Conservation (phyloP, 2,797 vertebrate genomes). For the Zalophus californianus region DNA sequence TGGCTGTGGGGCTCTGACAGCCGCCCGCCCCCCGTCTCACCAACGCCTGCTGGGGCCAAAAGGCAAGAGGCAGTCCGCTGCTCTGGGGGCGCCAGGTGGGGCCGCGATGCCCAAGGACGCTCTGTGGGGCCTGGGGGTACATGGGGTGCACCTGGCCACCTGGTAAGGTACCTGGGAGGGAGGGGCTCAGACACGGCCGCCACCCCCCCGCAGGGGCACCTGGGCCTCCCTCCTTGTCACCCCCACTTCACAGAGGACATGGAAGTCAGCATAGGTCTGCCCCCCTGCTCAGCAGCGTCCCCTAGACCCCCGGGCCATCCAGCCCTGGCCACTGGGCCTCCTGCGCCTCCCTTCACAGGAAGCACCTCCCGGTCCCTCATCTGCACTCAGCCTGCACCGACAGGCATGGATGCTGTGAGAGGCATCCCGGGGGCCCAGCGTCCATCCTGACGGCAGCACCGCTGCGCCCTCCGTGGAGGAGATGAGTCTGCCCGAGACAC, state of each 20-base stretch:
- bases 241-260: fast-evolving
- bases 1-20: not conserved
- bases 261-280: not conserved
- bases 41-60: too few species aligned
- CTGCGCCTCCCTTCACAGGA: not conserved
- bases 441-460: too few species aligned
- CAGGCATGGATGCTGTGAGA: fast-evolving
- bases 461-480: not conserved
- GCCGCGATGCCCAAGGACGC: too few species aligned
- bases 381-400: not conserved
- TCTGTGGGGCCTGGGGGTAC: not conserved
- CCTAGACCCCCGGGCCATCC: not conserved
- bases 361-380: not conserved
- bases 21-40: not conserved
- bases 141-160: too few species aligned
- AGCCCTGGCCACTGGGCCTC: not conserved
- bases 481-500: not conserved
- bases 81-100: not conserved
- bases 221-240: fast-evolving
- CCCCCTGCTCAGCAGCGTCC: not conserved
- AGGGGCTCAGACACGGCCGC: not conserved
- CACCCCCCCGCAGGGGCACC: fast-evolving
- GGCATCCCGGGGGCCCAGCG: not conserved
- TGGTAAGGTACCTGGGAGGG: too few species aligned
- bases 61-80: fast-evolving